Evolutionary conservation across 2,113 vertebrate genomes (phyloP), one percentile per base, ranked within the genome.

Genomic region (Carassius auratus): DNA sequence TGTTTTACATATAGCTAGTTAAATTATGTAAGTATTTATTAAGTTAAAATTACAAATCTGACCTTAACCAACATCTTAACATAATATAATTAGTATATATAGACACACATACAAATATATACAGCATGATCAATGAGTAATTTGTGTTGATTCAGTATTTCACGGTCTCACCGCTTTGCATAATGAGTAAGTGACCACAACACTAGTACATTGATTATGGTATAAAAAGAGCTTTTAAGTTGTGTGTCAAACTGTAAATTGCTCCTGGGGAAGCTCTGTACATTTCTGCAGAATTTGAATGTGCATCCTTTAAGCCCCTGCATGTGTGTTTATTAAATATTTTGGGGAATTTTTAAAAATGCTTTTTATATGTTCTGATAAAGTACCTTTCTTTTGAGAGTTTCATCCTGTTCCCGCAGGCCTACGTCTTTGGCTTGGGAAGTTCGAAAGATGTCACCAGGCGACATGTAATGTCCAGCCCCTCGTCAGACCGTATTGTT

Each of bases 381-480:
- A 4, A 57, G n/a, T 81, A 5, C 15, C 38, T 21, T 78, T n/a
- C 9, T 48, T 30, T 84, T 80, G 26, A 4, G 21, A 14, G n/a
- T 52, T 77, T 64, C 80, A 26, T 26, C 26, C 73, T 81, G 85
- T 66, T n/a, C n/a, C 17, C 91, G 55, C 92, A 99, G 98, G 89
- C 98, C 98, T 6, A 99, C 98, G 0, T 99, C 98, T 15, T 91
- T 99, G 91, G 98, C 98, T 0, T 99, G 98, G 98, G 98, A 99
- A 92, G 97, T 99, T 36, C 97, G 99, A 85, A 99, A 99, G 85
- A 99, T 99, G 98, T 99, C 98, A 82, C 98, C 98, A 0, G 98
- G 98, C 97, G 98, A 21, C 98, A 99, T 15, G 96, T 99, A 87
- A 96, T 98, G 90, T 95, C 96, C n/a, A 98, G 96, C 89, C 95